Percentiles rank a stretch among this genome's conserved stretches.
These are phyloP conservation scores for Rhipidura dahli DNA, from an alignment of 2,113 vertebrate species.

Conservation along the genomic window DNA sequence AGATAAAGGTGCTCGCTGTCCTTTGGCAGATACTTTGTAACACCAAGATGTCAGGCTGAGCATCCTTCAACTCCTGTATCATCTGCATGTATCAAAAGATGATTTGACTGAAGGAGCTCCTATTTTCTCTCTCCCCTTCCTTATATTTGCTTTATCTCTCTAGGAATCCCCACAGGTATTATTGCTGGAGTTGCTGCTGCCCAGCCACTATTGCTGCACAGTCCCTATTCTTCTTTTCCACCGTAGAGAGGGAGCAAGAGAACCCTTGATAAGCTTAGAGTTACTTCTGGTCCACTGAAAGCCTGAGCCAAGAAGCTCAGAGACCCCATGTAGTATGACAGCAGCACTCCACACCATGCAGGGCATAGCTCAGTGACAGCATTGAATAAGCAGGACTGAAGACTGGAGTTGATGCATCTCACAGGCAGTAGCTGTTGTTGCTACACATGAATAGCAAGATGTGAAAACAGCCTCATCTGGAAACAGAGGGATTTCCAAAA, in stretches of 20 bases:
- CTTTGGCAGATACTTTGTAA: neutral
- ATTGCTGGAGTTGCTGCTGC: neutral
- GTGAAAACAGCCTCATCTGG: neutral
- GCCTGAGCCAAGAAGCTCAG: neutral
- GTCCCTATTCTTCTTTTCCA: neutral
- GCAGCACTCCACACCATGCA: neutral
- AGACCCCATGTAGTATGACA: rapidly evolving
- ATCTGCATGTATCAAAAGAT: neutral
- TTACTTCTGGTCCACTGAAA: neutral
- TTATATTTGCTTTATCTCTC: neutral
- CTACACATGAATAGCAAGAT: neutral
- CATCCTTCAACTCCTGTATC: neutral
- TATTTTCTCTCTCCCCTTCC: neutral
- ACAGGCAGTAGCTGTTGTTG: neutral
- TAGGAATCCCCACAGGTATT: neutral
- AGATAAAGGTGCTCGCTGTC: neutral
- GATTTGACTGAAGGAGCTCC: neutral
- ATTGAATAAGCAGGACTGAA: neutral
- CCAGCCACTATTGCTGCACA: neutral
- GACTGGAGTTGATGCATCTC: neutral
- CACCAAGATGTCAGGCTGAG: neutral
- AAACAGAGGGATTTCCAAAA: neutral
- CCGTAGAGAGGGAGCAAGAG: neutral
- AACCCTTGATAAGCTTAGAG: neutral
- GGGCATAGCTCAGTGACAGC: neutral